Base-by-base conservation (phyloP, 2,888 invertebrate genomes). In the Eupeodes latifasciatus region DNA sequence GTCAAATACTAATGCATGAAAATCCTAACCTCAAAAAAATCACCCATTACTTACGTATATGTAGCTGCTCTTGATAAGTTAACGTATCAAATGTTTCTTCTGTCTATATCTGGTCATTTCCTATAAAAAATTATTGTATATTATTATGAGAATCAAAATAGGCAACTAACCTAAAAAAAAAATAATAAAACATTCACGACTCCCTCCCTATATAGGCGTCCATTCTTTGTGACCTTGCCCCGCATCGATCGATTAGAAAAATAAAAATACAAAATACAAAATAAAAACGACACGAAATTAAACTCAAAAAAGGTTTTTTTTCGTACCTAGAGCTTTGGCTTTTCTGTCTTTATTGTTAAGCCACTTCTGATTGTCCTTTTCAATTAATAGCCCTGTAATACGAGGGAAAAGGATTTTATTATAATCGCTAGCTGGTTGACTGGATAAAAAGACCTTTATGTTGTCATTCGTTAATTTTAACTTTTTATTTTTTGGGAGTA, bases 361-460 rank as follows among this genome's bases (percentile, higher is more conserved):
- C 55, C 19, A 71, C 71, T 40, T 27, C 19, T 44, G 55, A 71
- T 19, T 71, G 71, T 71, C 71, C 71, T 71, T 71, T 71, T 71
- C 55, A 55, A 71, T 55, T 55, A 71, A 71, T 53, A 69, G 69
- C 53, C 53, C 5, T 51, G 49, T 49, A n/a, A 49, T 16, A 14
- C 40, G 19, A 55, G 19, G 5, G 1, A 71, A 27, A 16, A 71
- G 71, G 14, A 40, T 71, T 71, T 55, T 19, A 71, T 71, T 71
- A 57, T 19, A 71, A 19, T 55, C 7, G 19, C 64, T 47, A 11
- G 19, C 19, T 27, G 34, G 40, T 55, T 19, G 55, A 19, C 71
- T 71, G 71, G 71, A 55, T 55, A 55, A 55, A 40, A 40, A 40
- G 55, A 40, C 40, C 19, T 55, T 57, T 34, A 53, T 53, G 51